phyloP scores from a whole-genome alignment of 2,888 invertebrate genomes.

The Drosophila nr. fundita region DNA sequence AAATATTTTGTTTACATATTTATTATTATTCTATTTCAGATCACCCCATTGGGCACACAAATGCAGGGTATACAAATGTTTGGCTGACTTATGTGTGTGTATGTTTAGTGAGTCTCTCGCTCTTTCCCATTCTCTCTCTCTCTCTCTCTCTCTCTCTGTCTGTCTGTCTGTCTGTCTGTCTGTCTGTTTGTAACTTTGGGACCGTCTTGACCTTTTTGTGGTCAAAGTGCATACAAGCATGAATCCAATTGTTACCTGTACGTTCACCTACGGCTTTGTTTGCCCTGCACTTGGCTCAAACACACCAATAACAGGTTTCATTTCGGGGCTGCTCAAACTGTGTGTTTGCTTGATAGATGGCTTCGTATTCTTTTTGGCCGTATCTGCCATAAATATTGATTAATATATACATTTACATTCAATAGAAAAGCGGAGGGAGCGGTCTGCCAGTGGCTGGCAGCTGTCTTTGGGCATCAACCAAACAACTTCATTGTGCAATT shows the following conservation, averaged over 20 bases:
- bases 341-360: slow-evolving; percentile 67
- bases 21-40: not conserved
- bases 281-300: slow-evolving; percentile 60
- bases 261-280: slow-evolving; percentile 28
- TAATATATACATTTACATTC: slow-evolving; percentile 74
- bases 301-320: slow-evolving; percentile 63
- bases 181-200: slow-evolving; percentile 49
- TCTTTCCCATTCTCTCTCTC: not conserved
- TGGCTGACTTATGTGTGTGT: slow-evolving; percentile 35
- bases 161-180: slow-evolving; percentile 13
- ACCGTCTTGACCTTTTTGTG: slow-evolving; percentile 75
- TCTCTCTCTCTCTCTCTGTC: not conserved
- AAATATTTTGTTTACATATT: not conserved
- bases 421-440: slow-evolving; percentile 17
- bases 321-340: slow-evolving; percentile 51
- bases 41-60: not conserved
- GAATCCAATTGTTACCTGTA: slow-evolving; percentile 52
- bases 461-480: slow-evolving; percentile 63
- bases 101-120: not conserved
- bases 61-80: slow-evolving; percentile 43
- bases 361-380: slow-evolving; percentile 43
- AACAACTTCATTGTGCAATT: slow-evolving; percentile 78
- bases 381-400: slow-evolving; percentile 75
- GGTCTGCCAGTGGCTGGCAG: slow-evolving; percentile 38
- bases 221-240: slow-evolving; percentile 79